These are phyloP conservation scores for Danio tinwini DNA, from an alignment of 2,797 vertebrate genomes.

Conservation along the genomic window DNA sequence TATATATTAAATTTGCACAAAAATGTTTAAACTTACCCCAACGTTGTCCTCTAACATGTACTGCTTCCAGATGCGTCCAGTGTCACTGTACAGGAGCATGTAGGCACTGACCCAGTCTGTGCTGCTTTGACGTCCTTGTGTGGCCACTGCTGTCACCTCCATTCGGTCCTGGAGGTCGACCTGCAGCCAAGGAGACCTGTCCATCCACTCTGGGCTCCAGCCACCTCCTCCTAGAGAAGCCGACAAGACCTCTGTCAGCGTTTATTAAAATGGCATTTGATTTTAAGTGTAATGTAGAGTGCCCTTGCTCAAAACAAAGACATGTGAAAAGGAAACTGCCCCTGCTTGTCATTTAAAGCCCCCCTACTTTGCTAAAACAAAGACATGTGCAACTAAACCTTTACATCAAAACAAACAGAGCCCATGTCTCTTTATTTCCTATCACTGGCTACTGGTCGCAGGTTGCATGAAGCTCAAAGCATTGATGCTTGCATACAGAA, in stretches of 20 bases:
- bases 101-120: constrained; percentile 94
- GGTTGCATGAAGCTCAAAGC: no score
- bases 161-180: constrained; percentile 91
- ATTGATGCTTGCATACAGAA: no score
- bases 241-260: constrained; percentile 29
- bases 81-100: constrained; percentile 92
- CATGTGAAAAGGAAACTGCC: not conserved
- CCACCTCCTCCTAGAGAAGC: constrained; percentile 87
- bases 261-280: not conserved
- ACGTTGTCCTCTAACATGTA: constrained; percentile 88
- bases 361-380: no score
- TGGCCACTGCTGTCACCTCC: constrained; percentile 90
- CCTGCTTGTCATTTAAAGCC: not conserved
- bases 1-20: not conserved
- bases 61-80: constrained; percentile 89
- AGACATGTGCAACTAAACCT: no score
- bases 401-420: no score
- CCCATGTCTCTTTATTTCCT: no score
- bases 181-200: constrained; percentile 92
- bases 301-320: constrained; percentile 4
- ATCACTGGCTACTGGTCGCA: no score
- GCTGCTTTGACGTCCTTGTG: constrained; percentile 91
- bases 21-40: constrained; percentile 81
- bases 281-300: not conserved
- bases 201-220: constrained; percentile 89